Evolutionary conservation across 1,140 invertebrate species (phyloP).

Genomic region (Hydropsyche tenuis): DNA sequence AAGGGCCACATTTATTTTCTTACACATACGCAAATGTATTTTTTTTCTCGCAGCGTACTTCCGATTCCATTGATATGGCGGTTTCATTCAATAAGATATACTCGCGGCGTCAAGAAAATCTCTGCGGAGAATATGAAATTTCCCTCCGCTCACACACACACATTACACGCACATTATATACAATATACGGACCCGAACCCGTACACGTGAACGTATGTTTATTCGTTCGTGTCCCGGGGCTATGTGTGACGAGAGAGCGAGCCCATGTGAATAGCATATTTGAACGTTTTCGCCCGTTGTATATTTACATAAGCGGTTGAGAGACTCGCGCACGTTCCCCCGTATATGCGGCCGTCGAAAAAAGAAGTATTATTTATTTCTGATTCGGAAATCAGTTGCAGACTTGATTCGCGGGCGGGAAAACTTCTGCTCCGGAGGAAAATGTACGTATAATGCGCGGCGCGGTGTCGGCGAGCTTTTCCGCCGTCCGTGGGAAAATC

Average conservation of each 20-base stretch:
- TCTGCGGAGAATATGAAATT: constrained; percentile 48
- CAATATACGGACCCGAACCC: neutral
- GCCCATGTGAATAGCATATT: constrained; percentile 41
- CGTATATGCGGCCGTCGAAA: constrained; percentile 2
- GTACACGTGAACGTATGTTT: constrained; percentile 20
- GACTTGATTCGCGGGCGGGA: constrained; percentile 34
- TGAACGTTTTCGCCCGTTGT: constrained; percentile 40
- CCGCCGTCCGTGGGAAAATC: neutral
- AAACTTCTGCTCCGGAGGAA: constrained; percentile 12
- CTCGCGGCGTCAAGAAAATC: constrained; percentile 16
- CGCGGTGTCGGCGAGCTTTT: constrained; percentile 18
- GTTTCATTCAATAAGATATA: constrained; percentile 49
- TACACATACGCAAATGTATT: neutral
- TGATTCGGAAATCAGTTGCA: constrained; percentile 50
- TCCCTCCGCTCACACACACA: constrained; percentile 10
- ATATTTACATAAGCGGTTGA: constrained; percentile 27
- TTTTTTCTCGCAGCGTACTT: constrained; percentile 27
- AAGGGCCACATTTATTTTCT: constrained; percentile 44
- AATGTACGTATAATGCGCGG: constrained; percentile 15
- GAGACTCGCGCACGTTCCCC: neutral
- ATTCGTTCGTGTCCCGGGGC: constrained; percentile 1
- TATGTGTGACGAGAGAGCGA: constrained; percentile 27
- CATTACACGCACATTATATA: neutral
- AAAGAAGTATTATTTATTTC: constrained; percentile 50
- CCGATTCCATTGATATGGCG: constrained; percentile 46